Evolutionary conservation across 2,888 invertebrate species (phyloP).

Genomic region (Fragum whitleyi): DNA sequence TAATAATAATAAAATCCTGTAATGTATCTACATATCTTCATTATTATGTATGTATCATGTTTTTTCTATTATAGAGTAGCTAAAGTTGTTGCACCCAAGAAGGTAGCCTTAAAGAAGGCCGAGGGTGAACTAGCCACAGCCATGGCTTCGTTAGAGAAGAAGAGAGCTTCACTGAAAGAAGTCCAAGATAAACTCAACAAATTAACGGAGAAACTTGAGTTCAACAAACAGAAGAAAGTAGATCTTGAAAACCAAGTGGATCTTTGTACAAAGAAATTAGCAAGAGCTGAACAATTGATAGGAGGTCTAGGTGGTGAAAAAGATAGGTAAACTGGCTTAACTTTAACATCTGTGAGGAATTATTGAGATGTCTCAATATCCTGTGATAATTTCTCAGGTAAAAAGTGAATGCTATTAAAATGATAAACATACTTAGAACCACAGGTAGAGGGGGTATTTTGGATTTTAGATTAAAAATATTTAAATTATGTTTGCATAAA

Average conservation of each 20-base stretch:
- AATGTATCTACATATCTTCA: too few relatives aligned
- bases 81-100: constrained; percentile 86
- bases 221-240: constrained; percentile 85
- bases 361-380: too few relatives aligned
- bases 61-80: constrained; percentile 84
- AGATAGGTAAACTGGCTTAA: constrained; percentile 75
- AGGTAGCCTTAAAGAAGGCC: constrained; percentile 84
- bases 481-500: too few relatives aligned
- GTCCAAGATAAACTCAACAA: constrained; percentile 85
- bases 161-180: constrained; percentile 84
- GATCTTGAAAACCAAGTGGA: constrained; percentile 85
- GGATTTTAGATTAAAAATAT: too few relatives aligned
- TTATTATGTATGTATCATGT: too few relatives aligned
- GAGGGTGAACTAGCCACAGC: constrained; percentile 84
- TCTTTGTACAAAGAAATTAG: constrained; percentile 85
- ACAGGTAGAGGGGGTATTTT: too few relatives aligned
- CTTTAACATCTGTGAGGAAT: too few relatives aligned
- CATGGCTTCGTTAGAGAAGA: constrained; percentile 84
- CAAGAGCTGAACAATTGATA: constrained; percentile 85
- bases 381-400: too few relatives aligned
- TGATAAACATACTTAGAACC: too few relatives aligned
- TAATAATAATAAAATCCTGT: too few relatives aligned
- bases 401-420: too few relatives aligned
- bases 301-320: constrained; percentile 86
- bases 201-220: constrained; percentile 84